phyloP scores from a whole-genome alignment of 2,113 vertebrate genomes.

The Hassar affinis region DNA sequence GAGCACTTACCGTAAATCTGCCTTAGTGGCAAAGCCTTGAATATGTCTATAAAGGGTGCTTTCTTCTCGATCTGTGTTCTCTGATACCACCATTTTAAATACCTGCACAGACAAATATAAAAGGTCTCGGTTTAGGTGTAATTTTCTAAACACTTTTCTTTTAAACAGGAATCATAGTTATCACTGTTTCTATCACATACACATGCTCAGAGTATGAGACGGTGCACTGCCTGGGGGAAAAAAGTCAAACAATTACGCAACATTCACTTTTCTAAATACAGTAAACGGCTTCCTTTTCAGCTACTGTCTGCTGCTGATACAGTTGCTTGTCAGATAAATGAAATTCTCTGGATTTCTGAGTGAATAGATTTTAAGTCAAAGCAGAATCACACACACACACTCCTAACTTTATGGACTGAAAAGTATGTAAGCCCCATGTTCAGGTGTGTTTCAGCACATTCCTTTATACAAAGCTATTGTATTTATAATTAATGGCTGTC shows the following conservation, averaged over 20 bases:
- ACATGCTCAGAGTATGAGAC: neutral
- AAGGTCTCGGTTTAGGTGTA: neutral
- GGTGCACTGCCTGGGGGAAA: neutral
- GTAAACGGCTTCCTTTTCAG: neutral
- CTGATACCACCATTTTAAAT: slow-evolving; percentile 91
- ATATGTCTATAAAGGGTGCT: slow-evolving; percentile 89
- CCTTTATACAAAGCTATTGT: neutral
- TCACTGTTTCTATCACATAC: neutral
- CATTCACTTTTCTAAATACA: neutral
- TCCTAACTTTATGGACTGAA: neutral
- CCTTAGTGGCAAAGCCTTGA: slow-evolving; percentile 79
- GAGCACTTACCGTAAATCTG: slow-evolving; percentile 88
- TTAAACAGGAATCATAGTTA: neutral
- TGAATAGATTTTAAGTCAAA: neutral
- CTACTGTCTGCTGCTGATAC: neutral
- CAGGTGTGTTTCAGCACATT: no score
- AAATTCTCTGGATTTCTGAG: neutral
- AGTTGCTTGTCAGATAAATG: neutral
- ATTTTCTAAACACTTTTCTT: neutral
- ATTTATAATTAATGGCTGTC: neutral
- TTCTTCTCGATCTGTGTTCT: slow-evolving; percentile 93
- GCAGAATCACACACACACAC: neutral
- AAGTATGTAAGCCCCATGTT: neutral
- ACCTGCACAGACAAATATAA: slow-evolving; percentile 69
- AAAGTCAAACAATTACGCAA: neutral